A percentile compares a stretch with the other conserved stretches of the same genome.
phyloP scores from a whole-genome alignment of 2,888 invertebrate species.

The Neoscelio sp. region DNA sequence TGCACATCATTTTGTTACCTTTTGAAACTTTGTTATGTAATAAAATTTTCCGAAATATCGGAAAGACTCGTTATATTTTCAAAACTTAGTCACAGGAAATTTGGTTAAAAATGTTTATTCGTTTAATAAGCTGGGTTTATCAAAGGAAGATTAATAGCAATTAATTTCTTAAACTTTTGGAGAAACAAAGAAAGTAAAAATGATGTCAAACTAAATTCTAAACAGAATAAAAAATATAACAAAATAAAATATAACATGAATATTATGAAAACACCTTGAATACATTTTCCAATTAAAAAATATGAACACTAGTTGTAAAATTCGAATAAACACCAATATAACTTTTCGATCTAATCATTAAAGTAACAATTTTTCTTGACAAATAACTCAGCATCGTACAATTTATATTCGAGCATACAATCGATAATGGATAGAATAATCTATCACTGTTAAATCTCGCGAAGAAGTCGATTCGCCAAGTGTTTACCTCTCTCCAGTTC shows the following conservation, averaged over 20 bases:
- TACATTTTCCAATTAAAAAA: too few relatives aligned
- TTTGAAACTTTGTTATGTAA: not conserved
- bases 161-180: too few relatives aligned
- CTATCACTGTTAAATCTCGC: slow-evolving; percentile 18
- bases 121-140: too few relatives aligned
- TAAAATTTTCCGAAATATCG: not conserved
- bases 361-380: not conserved
- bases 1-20: not conserved
- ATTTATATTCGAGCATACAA: slow-evolving; percentile 10
- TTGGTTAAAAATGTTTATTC: not conserved
- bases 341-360: not conserved
- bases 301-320: too few relatives aligned
- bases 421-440: slow-evolving; percentile 25
- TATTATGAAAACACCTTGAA: too few relatives aligned
- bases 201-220: too few relatives aligned
- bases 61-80: not conserved
- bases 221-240: too few relatives aligned
- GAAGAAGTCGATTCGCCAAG: slow-evolving; percentile 18
- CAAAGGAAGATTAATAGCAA: not conserved
- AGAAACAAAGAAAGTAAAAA: too few relatives aligned
- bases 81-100: not conserved
- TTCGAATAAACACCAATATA: too few relatives aligned
- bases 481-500: slow-evolving; percentile 16
- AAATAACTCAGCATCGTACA: not conserved
- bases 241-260: too few relatives aligned